These are phyloP conservation scores for Chelmon rostratus DNA, from an alignment of 2,797 vertebrate genomes.

Conservation along the genomic window DNA sequence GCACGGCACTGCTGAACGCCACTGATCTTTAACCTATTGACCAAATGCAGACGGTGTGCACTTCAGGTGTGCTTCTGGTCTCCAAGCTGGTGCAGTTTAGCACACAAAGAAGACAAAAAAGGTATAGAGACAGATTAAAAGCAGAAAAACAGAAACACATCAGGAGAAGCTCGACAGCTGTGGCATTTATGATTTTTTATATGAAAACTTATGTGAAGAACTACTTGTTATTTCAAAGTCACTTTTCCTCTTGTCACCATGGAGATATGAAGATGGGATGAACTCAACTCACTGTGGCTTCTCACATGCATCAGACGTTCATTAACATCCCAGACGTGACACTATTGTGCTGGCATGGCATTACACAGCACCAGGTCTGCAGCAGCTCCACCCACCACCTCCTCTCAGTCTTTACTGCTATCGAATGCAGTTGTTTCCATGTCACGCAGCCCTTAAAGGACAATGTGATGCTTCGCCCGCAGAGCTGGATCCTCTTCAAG, in stretches of 20 bases:
- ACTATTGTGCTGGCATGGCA: constrained; percentile 25
- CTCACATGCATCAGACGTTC: constrained; percentile 3
- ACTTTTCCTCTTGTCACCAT: constrained; percentile 57
- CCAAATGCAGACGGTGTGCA: background rate
- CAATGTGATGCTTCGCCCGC: constrained; percentile 18
- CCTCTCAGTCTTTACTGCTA: constrained; percentile 30
- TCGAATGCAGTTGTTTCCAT: constrained; percentile 53
- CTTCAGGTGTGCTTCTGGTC: too few species aligned
- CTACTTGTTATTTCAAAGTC: constrained; percentile 25
- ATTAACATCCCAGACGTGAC: constrained; percentile 40
- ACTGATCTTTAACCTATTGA: constrained; percentile 21
- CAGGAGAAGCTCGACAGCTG: too few species aligned
- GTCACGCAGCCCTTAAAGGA: constrained; percentile 21
- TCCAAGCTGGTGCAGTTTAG: too few species aligned
- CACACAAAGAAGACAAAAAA: too few species aligned
- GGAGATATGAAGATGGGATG: constrained; percentile 42
- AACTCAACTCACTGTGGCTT: constrained; percentile 19
- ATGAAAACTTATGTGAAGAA: too few species aligned
- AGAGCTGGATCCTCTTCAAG: constrained; percentile 32
- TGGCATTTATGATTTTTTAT: too few species aligned
- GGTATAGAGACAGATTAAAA: too few species aligned
- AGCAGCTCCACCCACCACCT: constrained; percentile 6
- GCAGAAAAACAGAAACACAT: too few species aligned
- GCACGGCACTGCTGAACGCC: background rate
- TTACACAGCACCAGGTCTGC: background rate